phyloP scores from a whole-genome alignment of 2,797 vertebrate genomes.

The Brachyalestes nurse region DNA sequence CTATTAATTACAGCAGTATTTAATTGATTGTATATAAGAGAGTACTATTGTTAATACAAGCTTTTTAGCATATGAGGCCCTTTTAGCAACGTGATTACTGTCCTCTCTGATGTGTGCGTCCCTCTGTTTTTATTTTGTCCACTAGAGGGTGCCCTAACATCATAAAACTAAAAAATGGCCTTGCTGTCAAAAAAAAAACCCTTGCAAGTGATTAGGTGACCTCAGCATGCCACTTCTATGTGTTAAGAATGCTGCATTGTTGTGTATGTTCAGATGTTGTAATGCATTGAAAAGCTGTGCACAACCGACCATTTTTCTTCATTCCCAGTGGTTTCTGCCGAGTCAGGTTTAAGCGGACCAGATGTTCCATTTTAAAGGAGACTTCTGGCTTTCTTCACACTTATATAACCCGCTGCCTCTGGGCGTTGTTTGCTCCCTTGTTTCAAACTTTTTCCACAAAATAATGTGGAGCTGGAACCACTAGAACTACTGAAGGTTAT shows the following conservation, averaged over 20 bases:
- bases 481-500: slow-evolving; percentile 19
- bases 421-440: slow-evolving; percentile 43
- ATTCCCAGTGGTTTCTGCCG: slow-evolving; percentile 41
- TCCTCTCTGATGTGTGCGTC: not conserved
- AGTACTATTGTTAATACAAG: not conserved
- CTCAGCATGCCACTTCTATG: not conserved
- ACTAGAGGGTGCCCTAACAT: slow-evolving; percentile 55
- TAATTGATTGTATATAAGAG: not conserved
- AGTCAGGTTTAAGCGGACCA: slow-evolving; percentile 40
- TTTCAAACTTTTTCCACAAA: slow-evolving; percentile 45
- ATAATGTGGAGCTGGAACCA: slow-evolving; percentile 28
- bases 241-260: not conserved
- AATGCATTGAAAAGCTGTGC: not conserved
- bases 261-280: not conserved
- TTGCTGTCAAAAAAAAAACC: not conserved
- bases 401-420: slow-evolving; percentile 55
- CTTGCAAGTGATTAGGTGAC: slow-evolving; percentile 8
- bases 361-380: slow-evolving; percentile 52
- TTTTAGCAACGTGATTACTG: not conserved
- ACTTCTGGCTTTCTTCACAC: slow-evolving; percentile 38
- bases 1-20: not conserved
- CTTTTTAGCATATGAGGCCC: not conserved
- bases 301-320: slow-evolving; percentile 16
- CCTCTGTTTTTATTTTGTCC: slow-evolving; percentile 9
- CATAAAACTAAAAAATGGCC: not conserved